Evolutionary conservation across 2,113 vertebrate genomes (phyloP).

Genomic region (Dasypus novemcinctus): DNA sequence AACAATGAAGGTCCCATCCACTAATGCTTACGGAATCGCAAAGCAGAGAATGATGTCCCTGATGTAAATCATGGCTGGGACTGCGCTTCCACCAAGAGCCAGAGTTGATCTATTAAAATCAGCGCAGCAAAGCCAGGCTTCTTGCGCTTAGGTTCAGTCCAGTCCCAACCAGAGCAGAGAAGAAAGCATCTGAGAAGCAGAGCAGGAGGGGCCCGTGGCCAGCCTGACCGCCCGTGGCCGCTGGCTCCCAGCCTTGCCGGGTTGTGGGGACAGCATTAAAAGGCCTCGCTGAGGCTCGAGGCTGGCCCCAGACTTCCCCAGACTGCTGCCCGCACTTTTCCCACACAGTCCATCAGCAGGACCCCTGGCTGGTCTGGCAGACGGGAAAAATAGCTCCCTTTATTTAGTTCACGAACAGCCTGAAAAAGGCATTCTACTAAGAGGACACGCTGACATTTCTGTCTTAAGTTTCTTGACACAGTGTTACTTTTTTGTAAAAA

Average conservation of each 20-base stretch:
- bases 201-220: no score
- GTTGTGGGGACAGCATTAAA: rapidly evolving
- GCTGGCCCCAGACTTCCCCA: rapidly evolving
- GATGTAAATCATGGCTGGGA: background rate
- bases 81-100: background rate
- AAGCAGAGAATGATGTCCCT: background rate
- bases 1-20: background rate
- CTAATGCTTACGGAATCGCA: background rate
- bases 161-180: no score
- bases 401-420: rapidly evolving
- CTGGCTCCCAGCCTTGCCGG: background rate
- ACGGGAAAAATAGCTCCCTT: no score
- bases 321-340: no score
- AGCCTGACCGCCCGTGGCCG: background rate
- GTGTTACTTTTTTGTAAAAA: no score
- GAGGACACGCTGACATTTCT: background rate
- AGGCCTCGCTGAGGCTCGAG: background rate
- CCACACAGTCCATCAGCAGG: no score
- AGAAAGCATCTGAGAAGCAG: no score
- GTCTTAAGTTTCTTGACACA: background rate
- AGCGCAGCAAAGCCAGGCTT: background rate
- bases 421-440: background rate
- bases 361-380: rapidly evolving
- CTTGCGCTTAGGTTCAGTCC: no score
- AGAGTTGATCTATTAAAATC: background rate